Evolutionary conservation across 2,888 invertebrate species (phyloP), one percentile per base, ranked within the genome.

Genomic region (Tubulanus polymorphus): DNA sequence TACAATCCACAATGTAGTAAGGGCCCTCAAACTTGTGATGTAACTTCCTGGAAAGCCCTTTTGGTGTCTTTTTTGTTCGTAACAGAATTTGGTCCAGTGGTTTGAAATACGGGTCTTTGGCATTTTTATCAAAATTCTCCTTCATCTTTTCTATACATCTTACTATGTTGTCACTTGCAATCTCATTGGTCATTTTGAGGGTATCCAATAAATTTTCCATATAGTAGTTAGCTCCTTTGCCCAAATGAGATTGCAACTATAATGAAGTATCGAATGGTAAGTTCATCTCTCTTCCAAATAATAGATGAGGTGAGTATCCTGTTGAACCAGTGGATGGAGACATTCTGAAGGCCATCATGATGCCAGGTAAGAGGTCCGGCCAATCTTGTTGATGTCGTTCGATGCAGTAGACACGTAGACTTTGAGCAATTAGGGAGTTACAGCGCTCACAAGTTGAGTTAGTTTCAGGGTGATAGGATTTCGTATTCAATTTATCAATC

Each of bases 1-100:
- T 54, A 10, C 41, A 12, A 5, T 41, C 49, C 5, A 25, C 23
- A 5, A 58, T 58, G 25, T 60, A 48, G 45, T 49, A 60, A 15
- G 60, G 60, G 3, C 60, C 60, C 23, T 53, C 47, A 23, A 23
- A 54, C 32, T 54, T 54, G 23, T 32, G 26, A 35, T 51, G 45
- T 1, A 56, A 20, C 28, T 61, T 59, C 1, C 49, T 35, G 2
- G 58, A 53, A 1, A 50, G 50, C 0, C 60, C 60, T 25, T 49
- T 20, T 1, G 51, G 48, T 46, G 53, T 35, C 45, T 45, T 55
- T 18, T 30, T 32, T 2, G 20, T 49, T 1, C 48, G 48, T 10
- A 58, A 27, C 2, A 58, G 15, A 6, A 60, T 58, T 18, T 30
- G 5, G 15, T 58, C 55, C 23, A 53, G 32, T 30, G 53, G 25